Base-by-base conservation (phyloP, 2,888 invertebrate species). In the Meganola albula region DNA sequence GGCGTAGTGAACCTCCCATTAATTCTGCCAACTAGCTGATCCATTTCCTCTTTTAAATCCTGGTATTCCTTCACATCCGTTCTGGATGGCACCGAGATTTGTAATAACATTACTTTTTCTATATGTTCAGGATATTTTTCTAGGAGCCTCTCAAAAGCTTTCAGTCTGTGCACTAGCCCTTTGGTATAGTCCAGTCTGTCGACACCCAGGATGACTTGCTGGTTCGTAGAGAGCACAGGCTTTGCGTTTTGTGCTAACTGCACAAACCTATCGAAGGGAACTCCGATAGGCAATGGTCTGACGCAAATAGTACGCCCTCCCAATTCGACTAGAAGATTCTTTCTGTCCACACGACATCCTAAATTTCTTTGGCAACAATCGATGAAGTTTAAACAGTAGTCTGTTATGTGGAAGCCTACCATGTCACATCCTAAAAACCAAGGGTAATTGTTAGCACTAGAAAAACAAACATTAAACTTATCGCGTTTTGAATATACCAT, bases 181-280 rank as follows among this genome's bases (percentile, higher is more conserved):
- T 96, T 96, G 28, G 96, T 96, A 63, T 96, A 96, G 68, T 96
- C 96, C 39, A 96, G 87, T 44, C 96, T 90, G 74, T 96, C 96
- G 4, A 96, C 96, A 8, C 96, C 96, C 34, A 96, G 80, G 43
- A 96, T 92, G 10, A 96, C 90, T 77, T 94, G 92, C 67, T 93
- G 93, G 58, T 88, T 92, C 0, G 91, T 92, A 44, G 91, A 88
- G 50, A 95, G 74, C 44, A 90, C 88, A 31, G 91, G 88, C 57
- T 90, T 89, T 0, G 90, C 89, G 12, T 88, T 91, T 66, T 93
- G 88, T 1, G 96, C 93, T 40, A 96, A 74, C 37, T 92, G 89
- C 4, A 94, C 94, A 65, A 96, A 96, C 58, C 95, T 88, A 44
- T 95, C 94, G 66, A 91, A 96, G 0, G 96, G 96, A 48, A 96